phyloP scores from a whole-genome alignment of 2,888 invertebrate genomes.

The Caenorhabditis sp. region DNA sequence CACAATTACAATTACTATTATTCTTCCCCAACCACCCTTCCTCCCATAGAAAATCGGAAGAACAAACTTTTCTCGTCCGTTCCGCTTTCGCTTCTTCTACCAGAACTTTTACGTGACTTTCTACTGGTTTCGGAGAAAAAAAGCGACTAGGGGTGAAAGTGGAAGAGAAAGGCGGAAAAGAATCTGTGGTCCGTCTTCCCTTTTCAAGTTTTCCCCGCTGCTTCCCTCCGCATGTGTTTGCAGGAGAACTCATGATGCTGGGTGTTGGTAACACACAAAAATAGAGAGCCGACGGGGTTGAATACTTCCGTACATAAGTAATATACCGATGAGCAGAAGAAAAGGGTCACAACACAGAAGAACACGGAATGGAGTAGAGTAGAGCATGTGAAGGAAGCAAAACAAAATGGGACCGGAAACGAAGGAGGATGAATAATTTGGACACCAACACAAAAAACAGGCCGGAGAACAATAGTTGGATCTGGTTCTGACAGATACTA shows the following conservation, averaged over 20 bases:
- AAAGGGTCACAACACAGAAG: conserved; percentile 2
- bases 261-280: conserved; percentile 20
- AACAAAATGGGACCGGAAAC: conserved; percentile 18
- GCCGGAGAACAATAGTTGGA: conserved; percentile 8
- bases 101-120: conserved; percentile 37
- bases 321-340: conserved; percentile 25
- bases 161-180: conserved; percentile 22
- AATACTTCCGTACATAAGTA: conserved; percentile 50
- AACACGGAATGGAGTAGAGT: conserved; percentile 1
- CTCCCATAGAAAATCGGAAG: background rate
- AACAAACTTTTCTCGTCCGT: conserved; percentile 1
- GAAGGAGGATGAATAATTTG: conserved; percentile 25
- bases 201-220: conserved; percentile 18
- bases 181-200: conserved; percentile 17
- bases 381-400: conserved; percentile 7
- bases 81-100: background rate
- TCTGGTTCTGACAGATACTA: conserved; percentile 24
- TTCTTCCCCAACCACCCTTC: conserved; percentile 3
- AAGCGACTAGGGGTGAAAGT: conserved; percentile 13
- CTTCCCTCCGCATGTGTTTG: too few relatives aligned
- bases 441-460: background rate
- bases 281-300: conserved; percentile 5
- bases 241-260: too few relatives aligned
- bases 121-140: conserved; percentile 2
- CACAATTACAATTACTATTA: conserved; percentile 54